Evolutionary conservation across 2,113 vertebrate genomes (phyloP).

Genomic region (Empidonax alnorum): DNA sequence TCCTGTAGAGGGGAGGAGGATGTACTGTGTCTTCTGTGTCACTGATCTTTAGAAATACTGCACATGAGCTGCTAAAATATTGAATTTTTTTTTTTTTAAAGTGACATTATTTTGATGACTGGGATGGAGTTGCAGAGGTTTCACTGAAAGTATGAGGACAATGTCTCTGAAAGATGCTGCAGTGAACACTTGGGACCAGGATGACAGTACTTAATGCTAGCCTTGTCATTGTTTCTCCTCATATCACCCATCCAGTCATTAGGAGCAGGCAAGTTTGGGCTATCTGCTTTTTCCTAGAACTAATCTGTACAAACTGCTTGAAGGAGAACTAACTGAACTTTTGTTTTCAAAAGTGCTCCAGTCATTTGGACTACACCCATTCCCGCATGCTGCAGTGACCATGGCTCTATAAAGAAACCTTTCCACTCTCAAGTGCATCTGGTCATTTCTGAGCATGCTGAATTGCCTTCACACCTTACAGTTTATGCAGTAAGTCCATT

Average conservation of each 20-base stretch:
- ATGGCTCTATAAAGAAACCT: neutral
- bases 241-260: neutral
- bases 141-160: neutral
- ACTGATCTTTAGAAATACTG: neutral
- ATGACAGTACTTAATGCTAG: neutral
- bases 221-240: neutral
- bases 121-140: neutral
- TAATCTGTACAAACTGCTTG: neutral
- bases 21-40: neutral
- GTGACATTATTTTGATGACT: conserved; percentile 42
- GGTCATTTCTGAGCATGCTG: neutral
- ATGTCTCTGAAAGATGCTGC: neutral
- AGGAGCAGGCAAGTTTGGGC: neutral
- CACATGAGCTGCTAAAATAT: neutral
- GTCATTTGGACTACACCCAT: neutral
- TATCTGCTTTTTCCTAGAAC: neutral
- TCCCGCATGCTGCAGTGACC: neutral
- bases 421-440: neutral
- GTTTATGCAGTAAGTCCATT: neutral
- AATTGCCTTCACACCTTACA: neutral
- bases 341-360: neutral
- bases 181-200: neutral
- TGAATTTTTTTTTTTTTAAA: conserved; percentile 6
- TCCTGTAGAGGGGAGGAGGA: neutral
- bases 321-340: neutral